Conservation (phyloP, 2,113 vertebrate species). For the Oxygymnocypris stewartii region DNA sequence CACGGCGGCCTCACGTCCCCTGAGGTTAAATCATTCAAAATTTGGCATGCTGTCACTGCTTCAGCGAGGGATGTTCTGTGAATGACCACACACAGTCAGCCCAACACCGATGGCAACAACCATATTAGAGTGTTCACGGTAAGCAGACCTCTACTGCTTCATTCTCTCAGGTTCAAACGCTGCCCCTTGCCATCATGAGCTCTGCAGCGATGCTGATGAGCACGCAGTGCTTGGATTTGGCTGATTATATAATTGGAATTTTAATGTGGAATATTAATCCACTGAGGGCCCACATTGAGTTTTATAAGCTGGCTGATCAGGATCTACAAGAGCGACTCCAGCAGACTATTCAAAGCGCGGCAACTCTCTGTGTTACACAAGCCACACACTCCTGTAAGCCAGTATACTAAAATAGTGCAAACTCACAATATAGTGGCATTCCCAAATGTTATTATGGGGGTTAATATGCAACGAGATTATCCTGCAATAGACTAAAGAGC, state of each 20-base stretch:
- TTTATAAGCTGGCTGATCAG: slow-evolving; percentile 71
- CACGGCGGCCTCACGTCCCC: background rate
- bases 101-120: slow-evolving; percentile 11
- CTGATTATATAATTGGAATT: slow-evolving; percentile 77
- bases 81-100: slow-evolving; percentile 23
- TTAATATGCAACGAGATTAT: slow-evolving; percentile 11
- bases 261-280: slow-evolving; percentile 75
- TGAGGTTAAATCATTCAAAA: slow-evolving; percentile 26
- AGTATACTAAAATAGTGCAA: background rate
- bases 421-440: slow-evolving; percentile 18
- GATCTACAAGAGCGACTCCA: slow-evolving; percentile 57
- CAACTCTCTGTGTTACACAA: slow-evolving; percentile 60
- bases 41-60: slow-evolving; percentile 16
- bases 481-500: background rate
- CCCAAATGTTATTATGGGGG: background rate
- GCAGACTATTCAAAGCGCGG: slow-evolving; percentile 50
- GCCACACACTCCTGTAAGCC: slow-evolving; percentile 23
- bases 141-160: slow-evolving; percentile 53
- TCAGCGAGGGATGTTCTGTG: slow-evolving; percentile 16
- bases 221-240: slow-evolving; percentile 70
- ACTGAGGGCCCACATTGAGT: slow-evolving; percentile 67
- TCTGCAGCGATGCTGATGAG: slow-evolving; percentile 66
- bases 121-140: slow-evolving; percentile 41
- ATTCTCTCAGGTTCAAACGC: slow-evolving; percentile 32
- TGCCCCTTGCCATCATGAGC: slow-evolving; percentile 35